phyloP scores from a whole-genome alignment of 2,888 invertebrate species.

The Cephus pygmeus region DNA sequence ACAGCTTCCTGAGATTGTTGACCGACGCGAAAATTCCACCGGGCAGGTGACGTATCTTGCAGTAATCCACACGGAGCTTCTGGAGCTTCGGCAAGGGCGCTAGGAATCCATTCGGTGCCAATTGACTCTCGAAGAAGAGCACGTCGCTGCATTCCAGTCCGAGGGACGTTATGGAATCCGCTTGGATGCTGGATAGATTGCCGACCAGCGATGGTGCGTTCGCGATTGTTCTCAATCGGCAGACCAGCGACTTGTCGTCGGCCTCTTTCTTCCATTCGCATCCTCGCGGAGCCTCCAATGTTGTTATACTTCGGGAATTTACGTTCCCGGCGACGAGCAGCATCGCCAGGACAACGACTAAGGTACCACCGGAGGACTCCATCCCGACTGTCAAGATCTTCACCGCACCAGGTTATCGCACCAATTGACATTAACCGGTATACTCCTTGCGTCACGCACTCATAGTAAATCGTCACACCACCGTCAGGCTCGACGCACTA shows the following conservation, averaged over 20 bases:
- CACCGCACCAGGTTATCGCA: not conserved
- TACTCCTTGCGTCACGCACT: slow-evolving; percentile 55
- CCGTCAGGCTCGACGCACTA: not conserved
- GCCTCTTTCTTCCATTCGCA: slow-evolving; percentile 76
- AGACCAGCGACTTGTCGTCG: slow-evolving; percentile 71
- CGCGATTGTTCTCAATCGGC: slow-evolving; percentile 79
- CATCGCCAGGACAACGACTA: not conserved
- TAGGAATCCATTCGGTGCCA: slow-evolving; percentile 70
- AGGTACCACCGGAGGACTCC: not conserved
- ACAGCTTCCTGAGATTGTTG: slow-evolving; percentile 74
- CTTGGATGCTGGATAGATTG: slow-evolving; percentile 76
- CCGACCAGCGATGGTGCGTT: slow-evolving; percentile 76
- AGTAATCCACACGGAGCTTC: slow-evolving; percentile 78
- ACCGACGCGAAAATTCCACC: slow-evolving; percentile 77
- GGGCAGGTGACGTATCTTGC: slow-evolving; percentile 81
- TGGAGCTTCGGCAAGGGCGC: slow-evolving; percentile 74
- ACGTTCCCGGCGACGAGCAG: slow-evolving; percentile 3
- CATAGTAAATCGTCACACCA: slow-evolving; percentile 42
- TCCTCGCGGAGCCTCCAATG: slow-evolving; percentile 74
- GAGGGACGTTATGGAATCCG: slow-evolving; percentile 76
- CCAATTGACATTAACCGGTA: slow-evolving; percentile 6
- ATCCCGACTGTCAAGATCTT: slow-evolving; percentile 25
- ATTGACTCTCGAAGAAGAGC: slow-evolving; percentile 78
- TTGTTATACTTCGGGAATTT: slow-evolving; percentile 56
- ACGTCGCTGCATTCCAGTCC: slow-evolving; percentile 81